These are phyloP conservation scores for Pyrrhia umbra DNA, from an alignment of 2,888 invertebrate genomes.

Conservation along the genomic window DNA sequence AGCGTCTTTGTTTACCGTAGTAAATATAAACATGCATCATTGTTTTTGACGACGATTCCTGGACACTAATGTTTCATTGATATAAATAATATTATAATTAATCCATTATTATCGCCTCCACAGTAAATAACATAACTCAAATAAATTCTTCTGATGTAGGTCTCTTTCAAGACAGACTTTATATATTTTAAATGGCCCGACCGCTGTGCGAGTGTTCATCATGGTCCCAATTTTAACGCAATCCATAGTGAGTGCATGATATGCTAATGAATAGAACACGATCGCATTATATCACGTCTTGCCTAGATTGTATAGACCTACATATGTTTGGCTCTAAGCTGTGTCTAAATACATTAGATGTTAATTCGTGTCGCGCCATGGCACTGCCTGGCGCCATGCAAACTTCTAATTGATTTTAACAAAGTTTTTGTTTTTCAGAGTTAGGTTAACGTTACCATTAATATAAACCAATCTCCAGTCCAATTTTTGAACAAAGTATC, in stretches of 20 bases:
- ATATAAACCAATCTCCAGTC: not conserved
- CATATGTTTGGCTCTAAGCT: constrained; percentile 29
- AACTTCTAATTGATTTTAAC: constrained; percentile 7
- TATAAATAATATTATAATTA: constrained; percentile 38
- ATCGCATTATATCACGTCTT: constrained; percentile 38
- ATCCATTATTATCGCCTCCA: constrained; percentile 13
- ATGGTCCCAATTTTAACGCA: constrained; percentile 26
- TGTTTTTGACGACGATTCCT: constrained; percentile 41
- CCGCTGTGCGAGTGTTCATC: constrained; percentile 11
- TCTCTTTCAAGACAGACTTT: not conserved
- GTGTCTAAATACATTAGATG: constrained; percentile 9
- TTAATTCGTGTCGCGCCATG: constrained; percentile 21
- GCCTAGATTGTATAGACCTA: constrained; percentile 14
- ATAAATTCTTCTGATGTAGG: not conserved
- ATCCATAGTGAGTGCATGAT: constrained; percentile 41
- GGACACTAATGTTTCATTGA: constrained; percentile 35
- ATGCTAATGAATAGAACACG: constrained; percentile 49
- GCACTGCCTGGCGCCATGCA: constrained; percentile 16
- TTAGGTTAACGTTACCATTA: too few species aligned
- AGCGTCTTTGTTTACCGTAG: constrained; percentile 29
- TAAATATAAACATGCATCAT: constrained; percentile 49
- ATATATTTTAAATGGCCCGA: not conserved
- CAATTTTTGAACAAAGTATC: not conserved
- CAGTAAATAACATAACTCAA: constrained; percentile 8
- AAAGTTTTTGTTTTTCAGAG: not conserved